phyloP scores from a whole-genome alignment of 35 echinoderm and acorn worm genomes.

The Ptychodera flava region DNA sequence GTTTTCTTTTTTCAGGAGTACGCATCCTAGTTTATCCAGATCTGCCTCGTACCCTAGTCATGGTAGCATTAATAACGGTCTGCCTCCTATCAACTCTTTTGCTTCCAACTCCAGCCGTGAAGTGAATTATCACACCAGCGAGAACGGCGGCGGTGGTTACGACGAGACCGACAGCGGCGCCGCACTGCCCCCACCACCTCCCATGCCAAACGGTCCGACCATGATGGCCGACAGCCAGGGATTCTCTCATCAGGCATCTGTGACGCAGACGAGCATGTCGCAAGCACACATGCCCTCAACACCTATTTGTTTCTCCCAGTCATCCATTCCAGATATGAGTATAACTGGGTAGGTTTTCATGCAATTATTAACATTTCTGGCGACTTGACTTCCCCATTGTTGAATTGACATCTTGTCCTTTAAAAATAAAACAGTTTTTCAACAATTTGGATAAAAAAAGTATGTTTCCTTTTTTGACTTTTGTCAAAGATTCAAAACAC shows the following conservation, averaged over 20 bases:
- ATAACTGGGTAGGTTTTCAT: neutral
- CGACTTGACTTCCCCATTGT: no score
- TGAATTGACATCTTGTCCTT: no score
- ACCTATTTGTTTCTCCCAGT: neutral
- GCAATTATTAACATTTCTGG: no score
- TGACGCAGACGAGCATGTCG: neutral
- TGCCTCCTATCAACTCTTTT: neutral
- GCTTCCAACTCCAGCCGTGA: neutral
- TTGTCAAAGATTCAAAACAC: no score
- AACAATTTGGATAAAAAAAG: no score
- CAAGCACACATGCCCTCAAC: neutral
- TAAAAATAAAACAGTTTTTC: no score
- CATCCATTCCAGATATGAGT: neutral
- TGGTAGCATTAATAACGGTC: neutral
- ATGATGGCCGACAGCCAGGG: neutral
- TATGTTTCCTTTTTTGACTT: no score
- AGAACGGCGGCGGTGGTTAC: neutral
- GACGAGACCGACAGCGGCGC: neutral
- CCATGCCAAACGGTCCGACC: neutral
- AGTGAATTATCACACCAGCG: neutral
- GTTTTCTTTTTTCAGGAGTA: neutral
- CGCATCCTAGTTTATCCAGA: neutral
- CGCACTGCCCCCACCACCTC: neutral
- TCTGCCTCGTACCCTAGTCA: neutral
- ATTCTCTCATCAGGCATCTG: neutral